Evolutionary conservation across 2,797 vertebrate genomes (phyloP).

Genomic region (Myiothlypis chrysogaster): DNA sequence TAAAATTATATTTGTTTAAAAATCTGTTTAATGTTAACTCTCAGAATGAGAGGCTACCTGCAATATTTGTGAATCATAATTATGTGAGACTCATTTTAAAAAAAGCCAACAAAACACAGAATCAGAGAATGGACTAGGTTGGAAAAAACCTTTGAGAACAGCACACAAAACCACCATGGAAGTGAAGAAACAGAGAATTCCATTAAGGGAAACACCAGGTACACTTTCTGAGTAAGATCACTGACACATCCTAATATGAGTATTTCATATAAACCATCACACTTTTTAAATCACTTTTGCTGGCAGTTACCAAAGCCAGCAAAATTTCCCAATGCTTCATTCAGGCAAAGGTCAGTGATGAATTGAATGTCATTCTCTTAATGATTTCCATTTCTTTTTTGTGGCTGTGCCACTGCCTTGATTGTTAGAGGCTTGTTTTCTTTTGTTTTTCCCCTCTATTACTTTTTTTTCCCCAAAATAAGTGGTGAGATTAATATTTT

Average conservation of each 20-base stretch:
- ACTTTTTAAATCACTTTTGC: not conserved
- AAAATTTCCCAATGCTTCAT: not conserved
- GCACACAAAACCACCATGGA: rapidly evolving
- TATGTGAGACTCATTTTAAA: not conserved
- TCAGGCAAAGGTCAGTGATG: not conserved
- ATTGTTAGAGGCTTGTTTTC: not conserved
- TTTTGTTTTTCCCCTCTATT: not conserved
- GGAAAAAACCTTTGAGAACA: not conserved
- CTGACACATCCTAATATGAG: not conserved
- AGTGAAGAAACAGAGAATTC: not conserved
- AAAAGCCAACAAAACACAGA: not conserved
- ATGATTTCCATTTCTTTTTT: not conserved
- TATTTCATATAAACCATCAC: not conserved
- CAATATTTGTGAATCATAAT: not conserved
- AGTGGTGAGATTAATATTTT: not conserved
- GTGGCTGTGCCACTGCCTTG: not conserved
- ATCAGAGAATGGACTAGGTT: not conserved
- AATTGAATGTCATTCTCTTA: not conserved
- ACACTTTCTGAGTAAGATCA: not conserved
- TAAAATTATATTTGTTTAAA: not conserved
- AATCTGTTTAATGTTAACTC: not conserved
- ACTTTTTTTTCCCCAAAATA: not conserved
- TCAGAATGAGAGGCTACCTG: not conserved
- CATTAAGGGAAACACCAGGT: not conserved
- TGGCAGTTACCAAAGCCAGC: not conserved